Conservation (phyloP, 2,797 vertebrate genomes). For the Benthosema pterotum region DNA sequence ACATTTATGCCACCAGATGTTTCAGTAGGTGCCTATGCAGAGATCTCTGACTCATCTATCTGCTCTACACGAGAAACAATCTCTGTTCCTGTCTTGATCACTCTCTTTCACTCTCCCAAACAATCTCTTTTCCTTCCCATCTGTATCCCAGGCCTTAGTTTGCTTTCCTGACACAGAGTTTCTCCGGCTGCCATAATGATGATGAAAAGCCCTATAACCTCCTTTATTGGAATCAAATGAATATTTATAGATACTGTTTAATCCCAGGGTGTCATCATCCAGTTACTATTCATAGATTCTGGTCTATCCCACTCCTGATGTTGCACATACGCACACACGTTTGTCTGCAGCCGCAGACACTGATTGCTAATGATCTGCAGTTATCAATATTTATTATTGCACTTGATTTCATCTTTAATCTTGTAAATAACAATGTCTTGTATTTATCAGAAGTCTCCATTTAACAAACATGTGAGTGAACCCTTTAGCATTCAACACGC, state of each 20-base stretch:
- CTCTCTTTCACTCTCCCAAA: conserved; percentile 3
- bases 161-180: conserved; percentile 32
- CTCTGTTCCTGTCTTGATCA: background rate
- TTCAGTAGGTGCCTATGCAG: too few relatives aligned
- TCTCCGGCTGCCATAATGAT: conserved; percentile 63
- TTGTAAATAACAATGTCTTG: too few relatives aligned
- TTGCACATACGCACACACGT: background rate
- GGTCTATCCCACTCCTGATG: conserved; percentile 6
- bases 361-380: too few relatives aligned
- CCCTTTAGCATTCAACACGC: too few relatives aligned
- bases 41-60: too few relatives aligned
- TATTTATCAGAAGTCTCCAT: too few relatives aligned
- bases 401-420: too few relatives aligned
- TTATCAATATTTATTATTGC: too few relatives aligned
- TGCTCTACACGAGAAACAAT: too few relatives aligned
- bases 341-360: conserved; percentile 9
- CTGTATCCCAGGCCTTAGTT: conserved; percentile 41
- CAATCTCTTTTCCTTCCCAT: conserved; percentile 45
- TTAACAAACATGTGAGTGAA: too few relatives aligned
- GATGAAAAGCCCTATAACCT: conserved; percentile 51
- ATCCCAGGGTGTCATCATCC: conserved; percentile 51
- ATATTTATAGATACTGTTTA: conserved; percentile 42
- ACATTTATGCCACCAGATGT: too few relatives aligned
- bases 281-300: conserved; percentile 22
- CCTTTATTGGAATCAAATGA: conserved; percentile 63